Conservation (phyloP, 2,888 invertebrate species). For the Encarsia formosa region DNA sequence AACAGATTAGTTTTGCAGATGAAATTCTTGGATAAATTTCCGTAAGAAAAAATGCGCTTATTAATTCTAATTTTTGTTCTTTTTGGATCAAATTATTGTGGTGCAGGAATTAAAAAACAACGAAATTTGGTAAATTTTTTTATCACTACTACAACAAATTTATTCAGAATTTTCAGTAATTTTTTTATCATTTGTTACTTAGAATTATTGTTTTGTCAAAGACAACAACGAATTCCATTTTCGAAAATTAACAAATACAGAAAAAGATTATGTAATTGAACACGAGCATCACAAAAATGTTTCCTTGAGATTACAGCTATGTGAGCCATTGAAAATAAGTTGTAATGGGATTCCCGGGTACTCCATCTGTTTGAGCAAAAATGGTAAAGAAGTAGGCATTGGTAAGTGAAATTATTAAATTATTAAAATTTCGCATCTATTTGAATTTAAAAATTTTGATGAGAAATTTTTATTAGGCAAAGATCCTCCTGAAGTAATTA, state of each 20-base stretch:
- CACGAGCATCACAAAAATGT: slow-evolving; percentile 14
- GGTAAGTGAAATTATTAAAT: slow-evolving; percentile 34
- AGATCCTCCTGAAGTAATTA: slow-evolving; percentile 28
- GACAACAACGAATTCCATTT: too few relatives aligned
- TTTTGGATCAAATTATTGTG: too few relatives aligned
- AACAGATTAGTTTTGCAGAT: too few relatives aligned
- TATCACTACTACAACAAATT: too few relatives aligned
- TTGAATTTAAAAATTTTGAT: not conserved
- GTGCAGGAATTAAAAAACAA: too few relatives aligned
- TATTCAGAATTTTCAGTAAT: too few relatives aligned
- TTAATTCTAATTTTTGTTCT: too few relatives aligned
- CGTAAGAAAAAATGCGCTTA: too few relatives aligned
- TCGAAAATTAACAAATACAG: not conserved
- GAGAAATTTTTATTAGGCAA: slow-evolving; percentile 34
- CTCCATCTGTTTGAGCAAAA: slow-evolving; percentile 35
- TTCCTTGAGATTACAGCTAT: slow-evolving; percentile 34
- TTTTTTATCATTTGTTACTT: too few relatives aligned
- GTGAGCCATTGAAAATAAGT: slow-evolving; percentile 31
- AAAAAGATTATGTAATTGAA: slow-evolving; percentile 22
- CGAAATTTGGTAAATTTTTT: too few relatives aligned
- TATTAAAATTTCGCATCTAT: not conserved
- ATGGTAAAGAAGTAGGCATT: slow-evolving; percentile 36
- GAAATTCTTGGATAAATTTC: too few relatives aligned
- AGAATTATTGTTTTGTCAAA: too few relatives aligned
- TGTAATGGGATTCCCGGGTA: slow-evolving; percentile 37